These are phyloP conservation scores for Sycophila texana DNA, from an alignment of 2,888 invertebrate genomes.

Conservation along the genomic window DNA sequence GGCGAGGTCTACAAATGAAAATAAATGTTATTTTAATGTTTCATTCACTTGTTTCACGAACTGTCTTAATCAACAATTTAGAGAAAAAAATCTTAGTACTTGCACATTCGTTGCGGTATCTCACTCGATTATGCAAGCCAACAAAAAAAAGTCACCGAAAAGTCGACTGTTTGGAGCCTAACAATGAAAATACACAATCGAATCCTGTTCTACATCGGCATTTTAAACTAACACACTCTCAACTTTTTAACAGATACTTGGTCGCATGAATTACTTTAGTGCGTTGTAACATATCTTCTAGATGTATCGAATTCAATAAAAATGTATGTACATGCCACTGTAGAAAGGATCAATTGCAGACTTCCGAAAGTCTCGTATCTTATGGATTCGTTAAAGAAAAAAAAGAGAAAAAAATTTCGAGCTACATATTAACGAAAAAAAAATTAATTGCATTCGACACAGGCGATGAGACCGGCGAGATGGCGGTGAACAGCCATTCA, in stretches of 20 bases:
- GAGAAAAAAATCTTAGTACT: slow-evolving; percentile 12
- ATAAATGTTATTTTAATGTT: neutral
- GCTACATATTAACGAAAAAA: neutral
- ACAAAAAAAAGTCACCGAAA: neutral
- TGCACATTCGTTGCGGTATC: slow-evolving; percentile 23
- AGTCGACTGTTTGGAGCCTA: slow-evolving; percentile 13
- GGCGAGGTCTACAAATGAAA: slow-evolving; percentile 10
- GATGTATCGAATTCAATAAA: neutral
- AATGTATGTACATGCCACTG: too few relatives aligned
- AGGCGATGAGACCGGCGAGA: slow-evolving; percentile 78
- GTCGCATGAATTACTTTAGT: neutral
- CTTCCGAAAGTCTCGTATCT: too few relatives aligned
- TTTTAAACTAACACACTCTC: slow-evolving; percentile 15
- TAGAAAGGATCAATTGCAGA: too few relatives aligned
- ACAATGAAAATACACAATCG: slow-evolving; percentile 28
- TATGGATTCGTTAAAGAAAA: too few relatives aligned
- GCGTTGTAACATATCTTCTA: neutral
- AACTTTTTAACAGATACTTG: neutral
- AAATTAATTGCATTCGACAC: neutral
- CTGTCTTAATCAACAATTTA: neutral
- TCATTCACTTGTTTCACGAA: slow-evolving; percentile 28
- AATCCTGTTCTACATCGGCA: slow-evolving; percentile 40
- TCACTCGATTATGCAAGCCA: neutral
- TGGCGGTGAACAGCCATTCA: slow-evolving; percentile 80
- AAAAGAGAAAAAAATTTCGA: too few relatives aligned